phyloP scores from a whole-genome alignment of 2,888 invertebrate genomes.

The Tinea trinotella region DNA sequence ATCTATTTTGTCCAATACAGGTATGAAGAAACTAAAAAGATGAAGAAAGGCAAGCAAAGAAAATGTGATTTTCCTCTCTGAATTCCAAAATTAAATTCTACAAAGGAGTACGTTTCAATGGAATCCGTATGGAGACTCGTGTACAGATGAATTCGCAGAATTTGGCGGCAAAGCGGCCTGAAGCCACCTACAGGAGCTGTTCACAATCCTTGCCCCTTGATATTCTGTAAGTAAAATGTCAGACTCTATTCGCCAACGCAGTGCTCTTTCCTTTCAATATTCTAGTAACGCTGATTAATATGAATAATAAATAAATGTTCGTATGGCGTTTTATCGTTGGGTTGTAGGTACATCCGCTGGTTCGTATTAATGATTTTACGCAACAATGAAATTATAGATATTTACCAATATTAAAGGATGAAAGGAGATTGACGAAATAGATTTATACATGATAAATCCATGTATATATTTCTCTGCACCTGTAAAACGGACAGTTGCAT shows the following conservation, averaged over 20 bases:
- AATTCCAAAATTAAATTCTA: not conserved
- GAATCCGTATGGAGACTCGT: slow-evolving; percentile 57
- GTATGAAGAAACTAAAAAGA: not conserved
- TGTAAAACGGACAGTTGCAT: too few relatives aligned
- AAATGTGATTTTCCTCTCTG: not conserved
- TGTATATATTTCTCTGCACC: too few relatives aligned
- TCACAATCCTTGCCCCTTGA: slow-evolving; percentile 66
- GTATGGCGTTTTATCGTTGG: too few relatives aligned
- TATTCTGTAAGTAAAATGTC: slow-evolving; percentile 55
- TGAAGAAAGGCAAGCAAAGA: not conserved
- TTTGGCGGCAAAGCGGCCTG: slow-evolving; percentile 50
- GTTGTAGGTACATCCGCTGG: too few relatives aligned
- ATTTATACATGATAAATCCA: too few relatives aligned
- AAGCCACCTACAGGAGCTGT: slow-evolving; percentile 61
- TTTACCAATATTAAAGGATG: too few relatives aligned
- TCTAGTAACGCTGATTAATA: not conserved
- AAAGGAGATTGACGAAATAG: too few relatives aligned
- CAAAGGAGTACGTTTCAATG: slow-evolving; percentile 34
- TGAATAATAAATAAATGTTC: too few relatives aligned
- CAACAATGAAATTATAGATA: too few relatives aligned
- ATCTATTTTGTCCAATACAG: not conserved
- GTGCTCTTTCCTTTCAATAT: not conserved
- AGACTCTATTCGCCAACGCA: too few relatives aligned
- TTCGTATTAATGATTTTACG: too few relatives aligned
- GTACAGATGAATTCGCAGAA: slow-evolving; percentile 55